Percentiles rank a stretch among this genome's conserved stretches.
Evolutionary conservation across 2,113 vertebrate species (phyloP).

Genomic region (Charina bottae): DNA sequence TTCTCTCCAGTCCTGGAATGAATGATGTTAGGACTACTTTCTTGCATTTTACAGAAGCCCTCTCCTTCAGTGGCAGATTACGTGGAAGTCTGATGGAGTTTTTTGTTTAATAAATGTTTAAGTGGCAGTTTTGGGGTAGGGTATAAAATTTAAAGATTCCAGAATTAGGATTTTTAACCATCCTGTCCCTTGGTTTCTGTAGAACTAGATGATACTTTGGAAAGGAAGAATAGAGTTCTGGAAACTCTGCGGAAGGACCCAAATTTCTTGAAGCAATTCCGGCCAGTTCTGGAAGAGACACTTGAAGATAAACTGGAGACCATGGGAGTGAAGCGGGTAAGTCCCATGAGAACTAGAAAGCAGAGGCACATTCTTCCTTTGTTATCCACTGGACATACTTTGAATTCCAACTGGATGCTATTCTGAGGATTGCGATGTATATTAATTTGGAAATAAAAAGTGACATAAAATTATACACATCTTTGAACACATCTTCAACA

Average conservation of each 20-base stretch:
- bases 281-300: slow-evolving; percentile 64
- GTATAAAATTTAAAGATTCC: neutral
- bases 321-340: slow-evolving; percentile 67
- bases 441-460: neutral
- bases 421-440: neutral
- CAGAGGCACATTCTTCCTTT: neutral
- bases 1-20: neutral
- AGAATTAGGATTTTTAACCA: neutral
- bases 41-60: neutral
- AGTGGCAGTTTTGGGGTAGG: neutral
- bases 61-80: neutral
- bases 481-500: neutral
- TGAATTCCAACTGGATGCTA: neutral
- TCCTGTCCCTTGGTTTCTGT: neutral
- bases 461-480: neutral
- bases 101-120: neutral
- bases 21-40: neutral
- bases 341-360: neutral
- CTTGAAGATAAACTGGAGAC: slow-evolving; percentile 74
- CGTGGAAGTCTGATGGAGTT: neutral
- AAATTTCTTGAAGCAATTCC: slow-evolving; percentile 65
- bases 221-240: slow-evolving; percentile 44
- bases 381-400: neutral
- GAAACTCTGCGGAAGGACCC: slow-evolving; percentile 54
- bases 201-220: slow-evolving; percentile 43